Percentiles rank a stretch among this genome's conserved stretches.
Evolutionary conservation across 1,140 invertebrate genomes (phyloP).

Genomic region (Propsilocerus akamusi): DNA sequence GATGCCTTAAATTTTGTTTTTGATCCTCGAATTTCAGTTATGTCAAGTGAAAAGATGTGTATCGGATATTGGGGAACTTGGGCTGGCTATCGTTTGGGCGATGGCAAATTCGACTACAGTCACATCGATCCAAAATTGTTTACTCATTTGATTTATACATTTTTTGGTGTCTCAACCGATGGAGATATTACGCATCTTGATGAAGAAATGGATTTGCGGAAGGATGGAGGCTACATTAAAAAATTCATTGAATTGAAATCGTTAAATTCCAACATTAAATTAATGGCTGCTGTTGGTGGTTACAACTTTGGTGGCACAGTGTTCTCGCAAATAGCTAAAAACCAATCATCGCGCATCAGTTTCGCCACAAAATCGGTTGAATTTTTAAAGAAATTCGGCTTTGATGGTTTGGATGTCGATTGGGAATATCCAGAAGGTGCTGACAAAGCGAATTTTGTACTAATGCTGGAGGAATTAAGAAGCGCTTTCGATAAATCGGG

Average conservation of each 20-base stretch:
- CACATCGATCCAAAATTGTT: constrained; percentile 48
- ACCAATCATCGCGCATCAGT: constrained; percentile 26
- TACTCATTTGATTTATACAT: constrained; percentile 54
- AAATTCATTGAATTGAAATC: constrained; percentile 38
- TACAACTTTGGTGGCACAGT: constrained; percentile 54
- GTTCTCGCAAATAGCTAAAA: constrained; percentile 37
- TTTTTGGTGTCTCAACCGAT: constrained; percentile 36
- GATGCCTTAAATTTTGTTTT: too few species aligned
- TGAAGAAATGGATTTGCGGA: constrained; percentile 38
- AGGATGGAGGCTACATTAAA: constrained; percentile 28
- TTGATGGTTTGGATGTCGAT: too few species aligned
- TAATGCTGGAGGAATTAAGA: constrained; percentile 34
- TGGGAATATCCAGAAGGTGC: constrained; percentile 63
- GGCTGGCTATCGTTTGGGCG: constrained; percentile 43
- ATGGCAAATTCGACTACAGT: constrained; percentile 41
- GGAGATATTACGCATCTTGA: constrained; percentile 35
- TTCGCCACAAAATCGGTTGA: constrained; percentile 37
- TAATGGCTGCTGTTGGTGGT: constrained; percentile 51
- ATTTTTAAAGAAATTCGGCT: constrained; percentile 40
- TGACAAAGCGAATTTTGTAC: constrained; percentile 28
- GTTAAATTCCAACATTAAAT: constrained; percentile 42
- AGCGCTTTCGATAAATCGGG: constrained; percentile 32
- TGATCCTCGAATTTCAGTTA: too few species aligned
- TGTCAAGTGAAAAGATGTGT: too few species aligned
- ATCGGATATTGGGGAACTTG: constrained; percentile 53